phyloP scores from a whole-genome alignment of 2,113 vertebrate genomes.

The Poeciliopsis turrubarensis region DNA sequence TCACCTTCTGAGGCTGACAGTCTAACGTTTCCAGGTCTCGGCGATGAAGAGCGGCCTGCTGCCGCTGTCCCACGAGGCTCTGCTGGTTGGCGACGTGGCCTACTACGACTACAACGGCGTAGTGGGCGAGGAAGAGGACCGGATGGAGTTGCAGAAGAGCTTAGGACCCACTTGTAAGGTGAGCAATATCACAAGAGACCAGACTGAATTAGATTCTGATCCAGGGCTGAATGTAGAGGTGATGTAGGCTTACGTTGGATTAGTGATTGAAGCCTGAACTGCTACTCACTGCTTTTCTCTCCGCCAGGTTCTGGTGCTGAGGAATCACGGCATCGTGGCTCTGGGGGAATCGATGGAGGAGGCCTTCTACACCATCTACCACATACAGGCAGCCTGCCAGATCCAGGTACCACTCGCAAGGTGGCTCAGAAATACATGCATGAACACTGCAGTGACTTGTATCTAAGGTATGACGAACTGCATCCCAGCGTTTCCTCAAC shows the following conservation, averaged over 20 bases:
- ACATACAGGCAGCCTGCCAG: constrained; percentile 95
- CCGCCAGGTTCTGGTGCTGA: constrained; percentile 90
- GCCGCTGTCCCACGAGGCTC: constrained; percentile 90
- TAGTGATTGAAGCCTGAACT: constrained; percentile 21
- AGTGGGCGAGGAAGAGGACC: constrained; percentile 90
- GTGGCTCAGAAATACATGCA: constrained; percentile 3
- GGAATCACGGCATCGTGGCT: constrained; percentile 94
- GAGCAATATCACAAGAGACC: constrained; percentile 18
- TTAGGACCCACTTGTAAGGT: constrained; percentile 97
- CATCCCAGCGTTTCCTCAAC: too few relatives aligned
- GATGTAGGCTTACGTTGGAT: constrained; percentile 6
- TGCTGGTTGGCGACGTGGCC: constrained; percentile 91
- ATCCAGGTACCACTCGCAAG: constrained; percentile 84
- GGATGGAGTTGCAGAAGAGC: constrained; percentile 93
- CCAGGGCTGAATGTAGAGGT: constrained; percentile 8
- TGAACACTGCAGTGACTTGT: neutral
- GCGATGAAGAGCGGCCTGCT: constrained; percentile 94
- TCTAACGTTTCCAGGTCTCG: constrained; percentile 83
- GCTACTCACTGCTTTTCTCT: constrained; percentile 12
- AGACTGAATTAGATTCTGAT: neutral
- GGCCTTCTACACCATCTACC: constrained; percentile 94
- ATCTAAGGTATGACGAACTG: neutral
- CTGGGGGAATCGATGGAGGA: constrained; percentile 95
- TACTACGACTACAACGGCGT: constrained; percentile 92
- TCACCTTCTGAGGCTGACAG: constrained; percentile 26